A percentile compares a stretch with the other conserved stretches of the same genome.
Evolutionary conservation across 1,140 invertebrate species (phyloP).

Genomic region (Caerostris darwini): DNA sequence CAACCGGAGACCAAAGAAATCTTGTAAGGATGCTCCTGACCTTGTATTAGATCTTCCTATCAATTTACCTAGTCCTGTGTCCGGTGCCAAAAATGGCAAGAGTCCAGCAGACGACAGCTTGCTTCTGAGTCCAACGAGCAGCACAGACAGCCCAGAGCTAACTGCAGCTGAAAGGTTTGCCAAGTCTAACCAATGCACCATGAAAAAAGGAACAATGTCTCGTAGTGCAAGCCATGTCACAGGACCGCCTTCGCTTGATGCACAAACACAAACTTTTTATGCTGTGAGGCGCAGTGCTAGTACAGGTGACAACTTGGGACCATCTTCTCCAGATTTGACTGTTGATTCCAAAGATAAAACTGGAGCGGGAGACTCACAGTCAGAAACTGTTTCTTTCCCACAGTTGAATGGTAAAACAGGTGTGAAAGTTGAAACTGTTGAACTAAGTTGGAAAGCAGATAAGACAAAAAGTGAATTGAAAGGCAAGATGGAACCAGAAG

Average conservation of each 20-base stretch:
- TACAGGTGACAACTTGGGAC: slow-evolving; percentile 75
- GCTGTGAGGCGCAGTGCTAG: slow-evolving; percentile 79
- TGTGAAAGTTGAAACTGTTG: slow-evolving; percentile 80
- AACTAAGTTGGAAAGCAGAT: slow-evolving; percentile 82
- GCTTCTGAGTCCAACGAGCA: slow-evolving; percentile 81
- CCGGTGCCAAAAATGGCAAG: slow-evolving; percentile 79
- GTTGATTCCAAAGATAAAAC: slow-evolving; percentile 79
- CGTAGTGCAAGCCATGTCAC: slow-evolving; percentile 77
- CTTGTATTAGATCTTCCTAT: slow-evolving; percentile 93
- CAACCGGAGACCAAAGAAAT: slow-evolving; percentile 70
- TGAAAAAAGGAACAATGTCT: slow-evolving; percentile 85
- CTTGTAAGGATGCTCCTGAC: slow-evolving; percentile 89
- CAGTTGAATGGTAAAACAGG: slow-evolving; percentile 73
- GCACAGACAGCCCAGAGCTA: slow-evolving; percentile 87
- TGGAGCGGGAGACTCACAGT: neutral
- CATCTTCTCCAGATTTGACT: slow-evolving; percentile 75
- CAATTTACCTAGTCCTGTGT: slow-evolving; percentile 80
- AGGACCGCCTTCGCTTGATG: slow-evolving; percentile 77
- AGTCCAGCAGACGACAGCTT: slow-evolving; percentile 80
- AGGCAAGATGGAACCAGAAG: slow-evolving; percentile 43
- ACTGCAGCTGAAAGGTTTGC: slow-evolving; percentile 88
- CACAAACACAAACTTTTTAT: slow-evolving; percentile 80
- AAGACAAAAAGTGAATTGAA: slow-evolving; percentile 48
- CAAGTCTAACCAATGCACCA: slow-evolving; percentile 90
- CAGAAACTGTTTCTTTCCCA: slow-evolving; percentile 34